Evolutionary conservation across 1,140 invertebrate genomes (phyloP), one percentile per base, ranked within the genome.

Genomic region (Drosophila seguyi): DNA sequence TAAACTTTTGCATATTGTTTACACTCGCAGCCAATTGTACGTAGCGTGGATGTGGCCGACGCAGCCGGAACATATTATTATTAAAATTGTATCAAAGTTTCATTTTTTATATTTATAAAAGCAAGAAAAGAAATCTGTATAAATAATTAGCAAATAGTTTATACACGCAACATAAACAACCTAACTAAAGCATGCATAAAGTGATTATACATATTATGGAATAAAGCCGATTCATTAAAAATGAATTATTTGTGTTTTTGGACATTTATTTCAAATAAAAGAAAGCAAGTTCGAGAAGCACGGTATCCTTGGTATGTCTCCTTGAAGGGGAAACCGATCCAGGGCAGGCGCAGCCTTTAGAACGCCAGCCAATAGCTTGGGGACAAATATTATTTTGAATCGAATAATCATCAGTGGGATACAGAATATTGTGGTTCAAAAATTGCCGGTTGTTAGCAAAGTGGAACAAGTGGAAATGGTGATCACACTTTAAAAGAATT

Each of bases 81-180:
- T 55, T 55, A 55, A 6, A 76, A 74, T 42, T 87, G 83, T 88
- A 87, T 80, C 84, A 87, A 88, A 87, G 80, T 88, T 82, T 88
- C 60, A 81, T 88, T 88, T 83, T 88, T 88, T 87, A 90, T 90
- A 90, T 88, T 88, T 88, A 88, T 88, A 88, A 90, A 78, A 73
- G 34, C 20, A 22, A 36, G 52, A 38, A 50, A 90, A 78, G 31
- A 80, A 31, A 41, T 27, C 52, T 88, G 84, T 88, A 88, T 78
- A 88, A 87, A 88, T 77, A 84, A 79, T 84, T 84, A 88, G 84
- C 58, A 61, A 59, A 53, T 90, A 90, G 80, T 60, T 75, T 81
- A 81, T 56, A 81, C 45, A 87, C 39, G 66, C 29, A 81, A 68
- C 68, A 65, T 39, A 86, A 55, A 60, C 58, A 78, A 78, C 50